These are phyloP conservation scores for Peromyscus californicus DNA, from an alignment of 2,113 vertebrate genomes.

Conservation along the genomic window DNA sequence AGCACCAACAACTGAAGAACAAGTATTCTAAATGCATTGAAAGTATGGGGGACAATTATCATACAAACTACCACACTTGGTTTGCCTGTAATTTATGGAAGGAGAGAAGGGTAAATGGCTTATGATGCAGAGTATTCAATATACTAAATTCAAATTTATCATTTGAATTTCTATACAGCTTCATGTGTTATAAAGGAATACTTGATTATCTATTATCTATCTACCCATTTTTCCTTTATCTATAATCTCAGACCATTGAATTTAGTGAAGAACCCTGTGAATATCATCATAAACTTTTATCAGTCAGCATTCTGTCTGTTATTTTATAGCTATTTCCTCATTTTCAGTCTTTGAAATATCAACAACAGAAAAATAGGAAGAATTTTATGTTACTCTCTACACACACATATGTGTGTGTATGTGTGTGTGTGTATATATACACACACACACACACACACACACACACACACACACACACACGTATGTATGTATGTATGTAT, in stretches of 20 bases:
- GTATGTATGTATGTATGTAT: neutral
- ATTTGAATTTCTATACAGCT: neutral
- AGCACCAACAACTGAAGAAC: neutral
- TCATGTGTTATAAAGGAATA: neutral
- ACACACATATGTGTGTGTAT: too few species aligned
- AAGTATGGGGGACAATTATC: neutral
- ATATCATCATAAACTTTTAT: neutral
- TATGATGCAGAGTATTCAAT: neutral
- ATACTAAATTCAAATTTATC: neutral
- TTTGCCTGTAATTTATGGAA: constrained; percentile 13
- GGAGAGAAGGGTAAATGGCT: neutral
- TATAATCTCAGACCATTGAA: neutral
- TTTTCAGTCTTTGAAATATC: neutral
- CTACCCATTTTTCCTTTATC: neutral
- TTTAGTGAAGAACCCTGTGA: neutral
- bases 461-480: too few species aligned
- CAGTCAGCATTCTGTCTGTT: neutral
- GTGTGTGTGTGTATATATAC: neutral
- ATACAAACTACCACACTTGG: neutral
- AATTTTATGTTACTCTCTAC: neutral
- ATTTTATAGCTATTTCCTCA: neutral
- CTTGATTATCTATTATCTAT: neutral
- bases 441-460: too few species aligned
- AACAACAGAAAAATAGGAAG: neutral
- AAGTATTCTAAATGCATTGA: neutral